Conservation (phyloP, 2,797 vertebrate genomes). For the Allobates femoralis region DNA sequence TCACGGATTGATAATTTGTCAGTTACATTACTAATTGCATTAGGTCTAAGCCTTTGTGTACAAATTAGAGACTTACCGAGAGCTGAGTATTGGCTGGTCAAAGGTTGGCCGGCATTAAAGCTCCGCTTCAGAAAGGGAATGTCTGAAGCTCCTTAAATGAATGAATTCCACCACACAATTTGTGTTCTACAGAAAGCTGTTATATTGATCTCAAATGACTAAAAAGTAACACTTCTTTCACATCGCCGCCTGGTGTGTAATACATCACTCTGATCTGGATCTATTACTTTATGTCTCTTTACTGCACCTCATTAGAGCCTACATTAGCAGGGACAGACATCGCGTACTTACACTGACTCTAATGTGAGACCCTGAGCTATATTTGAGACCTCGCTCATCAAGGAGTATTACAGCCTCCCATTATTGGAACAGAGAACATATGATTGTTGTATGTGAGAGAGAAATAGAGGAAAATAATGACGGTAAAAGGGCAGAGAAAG, state of each 20-base stretch:
- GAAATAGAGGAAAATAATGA: not conserved
- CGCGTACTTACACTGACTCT: not conserved
- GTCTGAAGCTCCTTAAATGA: conserved; percentile 43
- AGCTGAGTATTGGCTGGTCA: conserved; percentile 61
- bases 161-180: conserved; percentile 59
- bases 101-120: conserved; percentile 51
- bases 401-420: not conserved
- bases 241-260: conserved; percentile 23
- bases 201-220: conserved; percentile 55
- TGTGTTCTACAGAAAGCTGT: conserved; percentile 45
- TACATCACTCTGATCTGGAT: conserved; percentile 43
- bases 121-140: conserved; percentile 36
- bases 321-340: conserved; percentile 25
- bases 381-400: not conserved
- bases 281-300: conserved; percentile 38
- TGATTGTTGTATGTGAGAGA: not conserved
- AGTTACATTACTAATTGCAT: conserved; percentile 80
- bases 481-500: not conserved
- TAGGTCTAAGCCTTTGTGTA: conserved; percentile 75
- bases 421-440: not conserved
- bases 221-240: conserved; percentile 48
- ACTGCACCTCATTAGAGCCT: conserved; percentile 36
- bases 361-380: not conserved
- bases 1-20: conserved; percentile 81
- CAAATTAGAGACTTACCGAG: conserved; percentile 73